Percentiles rank a stretch among this genome's conserved stretches.
phyloP scores from a whole-genome alignment of 30 jellyfish, hydroid and myxozoan species.

The Turritopsis rubra region DNA sequence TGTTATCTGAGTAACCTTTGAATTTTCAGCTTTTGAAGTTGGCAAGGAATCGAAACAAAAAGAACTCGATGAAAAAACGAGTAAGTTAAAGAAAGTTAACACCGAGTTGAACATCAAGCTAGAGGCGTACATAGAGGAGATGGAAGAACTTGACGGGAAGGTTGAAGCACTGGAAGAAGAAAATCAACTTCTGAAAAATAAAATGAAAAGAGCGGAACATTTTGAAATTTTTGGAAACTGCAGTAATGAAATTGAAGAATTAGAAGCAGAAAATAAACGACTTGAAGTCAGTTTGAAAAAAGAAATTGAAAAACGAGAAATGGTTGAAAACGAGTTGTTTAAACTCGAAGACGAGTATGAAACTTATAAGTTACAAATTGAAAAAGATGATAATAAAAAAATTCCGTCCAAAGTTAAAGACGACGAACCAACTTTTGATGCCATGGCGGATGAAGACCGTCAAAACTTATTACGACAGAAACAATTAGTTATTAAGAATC shows the following conservation, averaged over 20 bases:
- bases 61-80: conserved; percentile 23
- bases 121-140: conserved; percentile 53
- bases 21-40: conserved; percentile 8
- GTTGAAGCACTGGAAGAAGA: conserved; percentile 49
- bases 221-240: conserved; percentile 16
- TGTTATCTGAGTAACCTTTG: not conserved
- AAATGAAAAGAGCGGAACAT: conserved; percentile 1
- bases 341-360: conserved; percentile 70
- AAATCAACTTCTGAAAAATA: conserved; percentile 10
- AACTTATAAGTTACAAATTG: conserved; percentile 18
- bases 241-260: conserved; percentile 14
- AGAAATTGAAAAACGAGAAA: conserved; percentile 41
- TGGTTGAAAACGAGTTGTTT: conserved; percentile 60
- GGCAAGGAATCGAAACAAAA: conserved; percentile 14
- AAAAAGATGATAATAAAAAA: conserved; percentile 16
- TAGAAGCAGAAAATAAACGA: conserved; percentile 22
- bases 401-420: not conserved
- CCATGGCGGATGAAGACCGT: not conserved
- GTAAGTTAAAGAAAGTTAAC: conserved; percentile 33
- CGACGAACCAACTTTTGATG: not conserved
- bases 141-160: conserved; percentile 56
- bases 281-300: conserved; percentile 6
- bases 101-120: conserved; percentile 40
- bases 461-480: not conserved
- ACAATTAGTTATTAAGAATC: conserved; percentile 17